Evolutionary conservation across 2,888 invertebrate genomes (phyloP).

Genomic region (Iphiclides podalirius): DNA sequence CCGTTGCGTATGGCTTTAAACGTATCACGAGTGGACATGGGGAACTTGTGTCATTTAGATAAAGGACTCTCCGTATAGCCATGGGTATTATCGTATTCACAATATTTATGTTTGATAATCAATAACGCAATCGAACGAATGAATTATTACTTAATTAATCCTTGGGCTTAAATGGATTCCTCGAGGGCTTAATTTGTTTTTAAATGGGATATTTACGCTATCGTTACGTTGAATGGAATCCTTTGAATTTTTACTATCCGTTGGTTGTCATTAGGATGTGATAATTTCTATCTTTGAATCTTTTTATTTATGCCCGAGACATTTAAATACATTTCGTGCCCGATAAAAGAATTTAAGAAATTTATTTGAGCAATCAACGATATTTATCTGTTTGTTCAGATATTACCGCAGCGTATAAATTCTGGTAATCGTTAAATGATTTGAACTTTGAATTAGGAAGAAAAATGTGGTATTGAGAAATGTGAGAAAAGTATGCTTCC

Average conservation of each 20-base stretch:
- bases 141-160: constrained; percentile 22
- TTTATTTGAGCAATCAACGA: too few species aligned
- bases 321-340: too few species aligned
- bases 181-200: constrained; percentile 7
- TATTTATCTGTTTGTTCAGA: too few species aligned
- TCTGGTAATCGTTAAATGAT: too few species aligned
- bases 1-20: constrained; percentile 9
- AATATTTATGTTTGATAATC: constrained; percentile 21
- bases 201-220: constrained; percentile 2
- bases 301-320: too few species aligned
- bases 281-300: too few species aligned
- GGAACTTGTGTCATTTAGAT: constrained; percentile 13
- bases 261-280: neutral
- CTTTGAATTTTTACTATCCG: neutral
- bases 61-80: constrained; percentile 12
- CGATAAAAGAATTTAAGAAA: too few species aligned
- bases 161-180: constrained; percentile 5
- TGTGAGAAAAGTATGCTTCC: too few species aligned
- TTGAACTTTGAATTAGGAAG: too few species aligned
- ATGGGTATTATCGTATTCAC: constrained; percentile 7
- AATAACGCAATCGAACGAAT: constrained; percentile 18
- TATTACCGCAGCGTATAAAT: too few species aligned
- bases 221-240: neutral
- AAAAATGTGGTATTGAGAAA: too few species aligned
- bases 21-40: neutral